Evolutionary conservation across 1,140 invertebrate species (phyloP).

Genomic region (Neotoxoptera formosana): DNA sequence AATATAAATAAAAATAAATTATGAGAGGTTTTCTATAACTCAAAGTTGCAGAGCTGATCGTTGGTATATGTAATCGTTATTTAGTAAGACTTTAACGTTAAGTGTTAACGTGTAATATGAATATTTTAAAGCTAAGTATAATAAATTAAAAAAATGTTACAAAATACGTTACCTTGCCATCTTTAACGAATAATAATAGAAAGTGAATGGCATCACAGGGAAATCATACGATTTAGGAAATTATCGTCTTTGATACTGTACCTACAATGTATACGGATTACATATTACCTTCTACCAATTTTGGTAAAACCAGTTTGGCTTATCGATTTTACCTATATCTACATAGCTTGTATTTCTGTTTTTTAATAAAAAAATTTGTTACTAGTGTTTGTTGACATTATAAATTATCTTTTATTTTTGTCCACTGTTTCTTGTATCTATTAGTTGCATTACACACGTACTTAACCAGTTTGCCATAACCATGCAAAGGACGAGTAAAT

Average conservation of each 20-base stretch:
- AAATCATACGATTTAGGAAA: not conserved
- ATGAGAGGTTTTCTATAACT: no score
- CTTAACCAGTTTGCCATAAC: not conserved
- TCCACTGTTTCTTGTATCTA: not conserved
- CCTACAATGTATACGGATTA: not conserved
- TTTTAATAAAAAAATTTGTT: not conserved
- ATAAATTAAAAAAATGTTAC: not conserved
- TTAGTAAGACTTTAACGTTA: not conserved
- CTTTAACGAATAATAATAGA: constrained; percentile 7
- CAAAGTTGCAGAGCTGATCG: no score
- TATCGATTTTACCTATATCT: not conserved
- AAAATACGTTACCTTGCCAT: not conserved
- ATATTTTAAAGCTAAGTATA: not conserved
- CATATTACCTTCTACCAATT: not conserved
- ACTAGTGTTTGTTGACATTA: not conserved
- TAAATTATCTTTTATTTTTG: not conserved
- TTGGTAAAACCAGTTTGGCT: not conserved
- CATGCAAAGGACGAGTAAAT: not conserved
- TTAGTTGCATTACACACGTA: not conserved
- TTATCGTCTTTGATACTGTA: not conserved
- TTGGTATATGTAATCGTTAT: no score
- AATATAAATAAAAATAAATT: no score
- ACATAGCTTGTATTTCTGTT: not conserved
- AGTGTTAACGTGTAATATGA: not conserved
- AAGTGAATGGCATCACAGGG: not conserved